These are phyloP conservation scores for Atta cephalotes DNA, from an alignment of 1,140 invertebrate species.

Conservation along the genomic window DNA sequence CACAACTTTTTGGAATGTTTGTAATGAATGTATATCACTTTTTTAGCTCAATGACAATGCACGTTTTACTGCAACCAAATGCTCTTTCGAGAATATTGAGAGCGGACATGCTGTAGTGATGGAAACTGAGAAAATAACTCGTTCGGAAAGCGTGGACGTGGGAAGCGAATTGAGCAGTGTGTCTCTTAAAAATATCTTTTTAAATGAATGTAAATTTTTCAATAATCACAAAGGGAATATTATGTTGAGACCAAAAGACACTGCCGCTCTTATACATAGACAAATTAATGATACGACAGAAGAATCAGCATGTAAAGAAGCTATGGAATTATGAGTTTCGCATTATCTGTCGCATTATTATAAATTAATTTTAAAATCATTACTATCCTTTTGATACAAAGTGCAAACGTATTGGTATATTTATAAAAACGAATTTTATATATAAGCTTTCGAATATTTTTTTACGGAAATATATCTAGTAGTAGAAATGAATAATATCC, in stretches of 20 bases:
- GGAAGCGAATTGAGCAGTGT: slow-evolving; percentile 75
- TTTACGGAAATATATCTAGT: neutral
- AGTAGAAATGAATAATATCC: neutral
- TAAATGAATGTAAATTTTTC: slow-evolving; percentile 80
- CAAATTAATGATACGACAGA: neutral
- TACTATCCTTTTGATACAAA: neutral
- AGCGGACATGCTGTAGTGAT: slow-evolving; percentile 82
- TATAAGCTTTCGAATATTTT: slow-evolving; percentile 33
- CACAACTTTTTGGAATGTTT: slow-evolving; percentile 2
- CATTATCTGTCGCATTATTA: neutral
- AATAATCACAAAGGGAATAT: slow-evolving; percentile 79
- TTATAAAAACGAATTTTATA: slow-evolving; percentile 19
- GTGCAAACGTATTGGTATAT: neutral
- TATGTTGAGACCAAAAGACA: slow-evolving; percentile 70
- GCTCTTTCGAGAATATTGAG: slow-evolving; percentile 76
- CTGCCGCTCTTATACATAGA: slow-evolving; percentile 57
- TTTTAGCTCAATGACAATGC: slow-evolving; percentile 75
- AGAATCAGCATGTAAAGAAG: neutral
- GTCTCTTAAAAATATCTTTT: slow-evolving; percentile 72
- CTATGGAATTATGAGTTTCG: neutral
- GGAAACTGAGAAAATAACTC: slow-evolving; percentile 78
- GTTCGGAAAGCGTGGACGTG: slow-evolving; percentile 62
- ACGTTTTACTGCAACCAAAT: slow-evolving; percentile 75
- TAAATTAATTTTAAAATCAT: neutral
- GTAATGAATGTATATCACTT: neutral